Evolutionary conservation across 2,797 vertebrate species (phyloP), one percentile per base, ranked within the genome.

Genomic region (Phoeniculus purpureus): DNA sequence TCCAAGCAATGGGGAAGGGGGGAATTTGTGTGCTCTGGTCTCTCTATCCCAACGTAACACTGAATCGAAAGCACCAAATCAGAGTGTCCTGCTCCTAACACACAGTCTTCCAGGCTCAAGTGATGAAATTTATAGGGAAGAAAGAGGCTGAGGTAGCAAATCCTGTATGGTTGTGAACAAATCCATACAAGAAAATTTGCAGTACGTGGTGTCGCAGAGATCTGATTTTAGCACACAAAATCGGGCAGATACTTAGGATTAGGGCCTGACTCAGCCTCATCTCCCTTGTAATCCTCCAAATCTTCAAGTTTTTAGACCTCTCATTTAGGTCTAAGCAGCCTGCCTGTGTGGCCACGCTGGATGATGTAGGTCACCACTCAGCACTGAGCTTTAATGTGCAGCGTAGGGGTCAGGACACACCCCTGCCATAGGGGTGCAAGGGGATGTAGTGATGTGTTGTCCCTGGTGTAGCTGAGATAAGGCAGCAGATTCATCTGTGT

Each of bases 281-380:
- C 77, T 75, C 60, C 67, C 56, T 81, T 65, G 80, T 94, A 95
- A 95, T 95, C 91, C 92, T 87, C 70, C 87, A 94, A 92, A 95
- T 93, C 94, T 91, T 93, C 81, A 83, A 78, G 45, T 92, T 95
- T 94, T 87, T 84, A 91, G 95, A 85, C 59, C 79, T 93, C 89
- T 93, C 52, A 89, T 94, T 94, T 94, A 75, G 37, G 89, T 81
- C 31, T 87, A 43, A 93, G 82, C 92, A 85, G 73, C 45, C 89
- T 87, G 76, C 34, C 59, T 34, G 1, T 73, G 61, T 32, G 54
- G 66, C 79, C 45, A 19, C 3, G 6, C 50, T 81, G 54, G 26
- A 55, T 90, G 87, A 89, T 94, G 61, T 87, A 92, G 93, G 93
- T 96, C 92, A 91, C 48, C 5, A 12, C 61, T 22, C 2, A 7